phyloP scores from a whole-genome alignment of 2,797 vertebrate species.

The Gadopsis marmoratus region DNA sequence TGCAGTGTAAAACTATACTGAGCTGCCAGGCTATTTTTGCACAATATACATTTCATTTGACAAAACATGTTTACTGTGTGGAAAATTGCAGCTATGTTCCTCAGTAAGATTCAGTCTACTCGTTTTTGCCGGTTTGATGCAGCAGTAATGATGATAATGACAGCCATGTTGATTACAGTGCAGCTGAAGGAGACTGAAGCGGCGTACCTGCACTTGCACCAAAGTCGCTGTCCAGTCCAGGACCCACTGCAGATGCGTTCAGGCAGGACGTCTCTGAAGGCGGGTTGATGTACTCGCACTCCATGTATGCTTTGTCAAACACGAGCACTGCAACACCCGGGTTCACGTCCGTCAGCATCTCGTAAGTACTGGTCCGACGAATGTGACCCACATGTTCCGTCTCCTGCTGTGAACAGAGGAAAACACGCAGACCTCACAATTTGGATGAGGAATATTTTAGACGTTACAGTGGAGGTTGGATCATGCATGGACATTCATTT shows the following conservation, averaged over 20 bases:
- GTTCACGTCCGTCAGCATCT: slow-evolving; percentile 64
- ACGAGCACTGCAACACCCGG: slow-evolving; percentile 49
- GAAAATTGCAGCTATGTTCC: not conserved
- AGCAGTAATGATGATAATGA: not conserved
- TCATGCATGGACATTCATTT: not conserved
- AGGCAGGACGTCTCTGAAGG: slow-evolving; percentile 66
- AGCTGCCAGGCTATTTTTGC: no score
- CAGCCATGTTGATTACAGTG: not conserved
- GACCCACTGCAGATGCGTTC: slow-evolving; percentile 76
- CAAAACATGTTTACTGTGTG: no score
- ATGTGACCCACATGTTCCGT: slow-evolving; percentile 45
- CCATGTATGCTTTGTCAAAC: slow-evolving; percentile 69
- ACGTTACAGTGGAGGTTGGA: not conserved
- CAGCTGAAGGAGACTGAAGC: not conserved
- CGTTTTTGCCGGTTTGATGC: not conserved
- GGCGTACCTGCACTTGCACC: slow-evolving; percentile 88
- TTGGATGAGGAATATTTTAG: not conserved
- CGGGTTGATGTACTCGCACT: slow-evolving; percentile 73
- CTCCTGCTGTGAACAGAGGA: slow-evolving; percentile 56
- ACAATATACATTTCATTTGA: no score
- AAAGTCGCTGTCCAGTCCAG: slow-evolving; percentile 90
- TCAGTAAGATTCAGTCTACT: not conserved
- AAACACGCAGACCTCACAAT: not conserved
- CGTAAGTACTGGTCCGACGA: slow-evolving; percentile 69
- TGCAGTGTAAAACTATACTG: no score